Evolutionary conservation across 2,888 invertebrate genomes (phyloP).

Genomic region (Scelioninae gen. 2): DNA sequence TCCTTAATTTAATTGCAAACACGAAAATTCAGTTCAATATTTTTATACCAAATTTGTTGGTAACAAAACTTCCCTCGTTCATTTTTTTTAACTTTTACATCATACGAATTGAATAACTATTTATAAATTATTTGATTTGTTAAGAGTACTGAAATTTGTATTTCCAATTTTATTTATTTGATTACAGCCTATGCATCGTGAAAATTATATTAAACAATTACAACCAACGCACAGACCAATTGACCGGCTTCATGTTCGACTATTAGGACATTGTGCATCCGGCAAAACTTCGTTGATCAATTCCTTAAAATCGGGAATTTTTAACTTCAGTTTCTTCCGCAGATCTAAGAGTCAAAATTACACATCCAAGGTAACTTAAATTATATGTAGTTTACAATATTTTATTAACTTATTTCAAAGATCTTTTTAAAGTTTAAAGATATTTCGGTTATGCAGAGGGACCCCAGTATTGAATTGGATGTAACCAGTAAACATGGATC

Average conservation of each 20-base stretch:
- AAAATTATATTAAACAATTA: slow-evolving; percentile 80
- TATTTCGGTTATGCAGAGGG: slow-evolving; percentile 70
- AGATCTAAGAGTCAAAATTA: slow-evolving; percentile 76
- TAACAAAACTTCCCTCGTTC: no score
- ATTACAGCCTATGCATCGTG: slow-evolving; percentile 71
- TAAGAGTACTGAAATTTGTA: no score
- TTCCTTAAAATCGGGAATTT: slow-evolving; percentile 81
- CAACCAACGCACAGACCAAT: slow-evolving; percentile 78
- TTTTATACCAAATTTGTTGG: no score
- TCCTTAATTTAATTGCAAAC: no score
- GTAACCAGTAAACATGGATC: slow-evolving; percentile 79
- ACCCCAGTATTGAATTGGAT: slow-evolving; percentile 78
- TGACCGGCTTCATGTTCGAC: slow-evolving; percentile 81
- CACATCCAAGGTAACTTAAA: slow-evolving; percentile 67
- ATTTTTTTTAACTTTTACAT: no score
- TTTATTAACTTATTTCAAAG: neutral
- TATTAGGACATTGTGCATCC: slow-evolving; percentile 83
- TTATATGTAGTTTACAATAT: neutral
- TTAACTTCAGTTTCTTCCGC: slow-evolving; percentile 80
- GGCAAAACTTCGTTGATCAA: slow-evolving; percentile 84
- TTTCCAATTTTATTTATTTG: slow-evolving; percentile 6
- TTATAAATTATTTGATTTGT: no score
- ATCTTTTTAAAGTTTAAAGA: slow-evolving; percentile 25
- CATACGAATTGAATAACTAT: no score
- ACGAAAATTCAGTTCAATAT: no score